Base-by-base conservation (phyloP, 2,797 vertebrate genomes). In the Poecilia picta region DNA sequence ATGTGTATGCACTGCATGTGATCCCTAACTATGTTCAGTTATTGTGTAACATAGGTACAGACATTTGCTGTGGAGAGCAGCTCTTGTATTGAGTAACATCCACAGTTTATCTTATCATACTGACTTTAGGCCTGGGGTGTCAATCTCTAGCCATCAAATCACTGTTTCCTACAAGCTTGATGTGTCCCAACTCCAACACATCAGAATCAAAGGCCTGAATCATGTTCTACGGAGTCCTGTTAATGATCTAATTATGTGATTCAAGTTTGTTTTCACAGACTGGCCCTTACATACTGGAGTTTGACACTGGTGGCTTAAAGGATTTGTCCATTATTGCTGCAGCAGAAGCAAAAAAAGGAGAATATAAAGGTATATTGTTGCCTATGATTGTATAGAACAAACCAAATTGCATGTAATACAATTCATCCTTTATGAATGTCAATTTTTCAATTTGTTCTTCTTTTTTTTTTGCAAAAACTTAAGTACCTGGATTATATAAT, bases 1-100 rank as follows among this genome's bases (percentile, higher is more conserved):
- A 18, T 47, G 15, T 18, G 46, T 36, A 31, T 18, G 16, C 1
- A 2, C 77, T 70, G 55, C 4, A 31, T 59, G n/a, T 33, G 46
- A 36, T 79, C 28, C 28, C 39, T 53, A 5, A 11, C 15, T 28
- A 10, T 81, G 53, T 76, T 76, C 47, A 76, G 81, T 83, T 47
- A 77, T 62, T 74, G 74, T 77, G 33, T 79, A 73, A 77, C 70
- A 80, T 25, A 77, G 64, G 36, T 41, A 74, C 20, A 81, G 46
- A 46, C 36, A 70, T 76, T 43, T 72, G 81, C 46, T 55, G 23
- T 28, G 47, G 43, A 71, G 31, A 89, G 74, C 70, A 80, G 64
- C 62, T 70, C 36, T 8, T 72, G 39, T 55, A 85, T 86, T 78
- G 49, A 87, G 88, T 82, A 70, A 59, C 43, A 79, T 83, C 59